A percentile compares a stretch with the other conserved stretches of the same genome.
phyloP scores from a whole-genome alignment of 92 coral and sea anemone species.

The Siderastrea siderea region DNA sequence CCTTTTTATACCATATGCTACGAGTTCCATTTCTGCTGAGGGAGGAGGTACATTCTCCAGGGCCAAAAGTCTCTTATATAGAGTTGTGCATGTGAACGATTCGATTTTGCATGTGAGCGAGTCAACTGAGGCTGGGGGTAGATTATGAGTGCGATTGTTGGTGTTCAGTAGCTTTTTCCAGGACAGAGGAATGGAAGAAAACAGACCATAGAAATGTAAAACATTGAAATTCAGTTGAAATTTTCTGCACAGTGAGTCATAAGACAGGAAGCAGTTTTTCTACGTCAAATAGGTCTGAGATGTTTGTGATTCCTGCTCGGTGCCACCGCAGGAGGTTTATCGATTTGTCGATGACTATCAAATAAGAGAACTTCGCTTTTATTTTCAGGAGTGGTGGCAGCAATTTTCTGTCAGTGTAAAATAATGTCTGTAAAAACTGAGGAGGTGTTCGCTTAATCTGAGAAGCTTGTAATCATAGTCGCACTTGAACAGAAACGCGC shows the following conservation, averaged over 20 bases:
- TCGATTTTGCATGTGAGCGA: too few species aligned
- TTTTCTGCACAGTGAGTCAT: neutral
- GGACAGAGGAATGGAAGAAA: neutral
- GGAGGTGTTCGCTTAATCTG: neutral
- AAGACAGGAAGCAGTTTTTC: neutral
- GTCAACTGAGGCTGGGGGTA: neutral
- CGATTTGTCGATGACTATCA: neutral
- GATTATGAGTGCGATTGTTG: neutral
- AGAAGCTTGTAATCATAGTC: neutral
- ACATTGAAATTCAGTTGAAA: neutral
- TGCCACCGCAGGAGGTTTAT: neutral
- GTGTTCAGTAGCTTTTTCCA: neutral
- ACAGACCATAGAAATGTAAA: neutral
- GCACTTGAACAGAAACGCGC: neutral
- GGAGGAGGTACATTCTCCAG: too few species aligned
- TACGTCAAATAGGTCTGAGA: neutral
- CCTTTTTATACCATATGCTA: too few species aligned
- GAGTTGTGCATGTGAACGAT: too few species aligned
- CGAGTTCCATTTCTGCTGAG: too few species aligned
- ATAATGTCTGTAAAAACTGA: neutral
- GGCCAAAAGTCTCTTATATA: too few species aligned
- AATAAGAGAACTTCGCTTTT: neutral
- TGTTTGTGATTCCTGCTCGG: neutral
- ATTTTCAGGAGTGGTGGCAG: neutral
- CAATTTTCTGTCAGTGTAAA: neutral